Evolutionary conservation across 2,888 invertebrate species (phyloP).

Genomic region (Anthoptus insignis): DNA sequence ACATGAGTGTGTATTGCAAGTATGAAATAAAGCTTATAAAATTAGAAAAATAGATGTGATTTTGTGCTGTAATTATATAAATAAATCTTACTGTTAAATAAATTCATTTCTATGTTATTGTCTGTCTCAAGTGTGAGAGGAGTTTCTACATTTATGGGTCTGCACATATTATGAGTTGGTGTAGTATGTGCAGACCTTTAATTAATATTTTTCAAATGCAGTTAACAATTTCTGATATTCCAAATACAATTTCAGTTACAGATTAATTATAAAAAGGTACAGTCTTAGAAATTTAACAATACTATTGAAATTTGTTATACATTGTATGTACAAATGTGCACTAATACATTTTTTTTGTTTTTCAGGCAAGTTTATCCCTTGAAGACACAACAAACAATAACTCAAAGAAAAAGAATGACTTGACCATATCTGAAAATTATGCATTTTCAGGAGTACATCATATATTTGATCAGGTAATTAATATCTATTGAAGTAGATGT

Average conservation of each 20-base stretch:
- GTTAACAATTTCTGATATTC: neutral
- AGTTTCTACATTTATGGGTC: too few relatives aligned
- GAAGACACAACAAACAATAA: constrained; percentile 67
- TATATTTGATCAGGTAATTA: constrained; percentile 93
- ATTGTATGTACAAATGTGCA: neutral
- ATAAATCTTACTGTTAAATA: too few relatives aligned
- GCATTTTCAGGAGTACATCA: constrained; percentile 96
- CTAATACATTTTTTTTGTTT: constrained; percentile 4
- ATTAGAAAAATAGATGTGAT: too few relatives aligned
- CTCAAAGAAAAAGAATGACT: constrained; percentile 74
- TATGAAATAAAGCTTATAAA: too few relatives aligned
- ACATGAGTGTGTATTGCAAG: too few relatives aligned
- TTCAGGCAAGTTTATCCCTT: constrained; percentile 70
- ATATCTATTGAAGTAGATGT: too few relatives aligned
- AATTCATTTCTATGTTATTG: too few relatives aligned
- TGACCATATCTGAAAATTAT: constrained; percentile 93
- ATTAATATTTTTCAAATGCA: neutral
- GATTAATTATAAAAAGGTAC: neutral
- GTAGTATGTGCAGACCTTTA: too few relatives aligned
- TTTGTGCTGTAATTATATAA: too few relatives aligned
- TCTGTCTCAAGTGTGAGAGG: too few relatives aligned
- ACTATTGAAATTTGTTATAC: neutral
- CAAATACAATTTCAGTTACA: neutral
- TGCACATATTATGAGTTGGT: too few relatives aligned
- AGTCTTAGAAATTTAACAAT: neutral